Conservation (phyloP, 2,113 vertebrate genomes). For the Orientallactaga bullata region DNA sequence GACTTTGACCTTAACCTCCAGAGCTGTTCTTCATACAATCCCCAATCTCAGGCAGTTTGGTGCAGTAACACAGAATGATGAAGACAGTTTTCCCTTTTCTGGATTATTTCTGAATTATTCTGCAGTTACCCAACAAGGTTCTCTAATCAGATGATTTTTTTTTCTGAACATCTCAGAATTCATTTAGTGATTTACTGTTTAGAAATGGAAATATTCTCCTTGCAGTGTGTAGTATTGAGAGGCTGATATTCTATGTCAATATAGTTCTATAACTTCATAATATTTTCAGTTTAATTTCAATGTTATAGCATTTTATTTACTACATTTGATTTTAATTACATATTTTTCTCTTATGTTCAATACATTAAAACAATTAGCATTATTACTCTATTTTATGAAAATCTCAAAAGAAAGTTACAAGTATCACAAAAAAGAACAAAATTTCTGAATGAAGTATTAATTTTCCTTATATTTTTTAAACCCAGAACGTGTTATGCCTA, state of each 20-base stretch:
- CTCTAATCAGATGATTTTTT: neutral
- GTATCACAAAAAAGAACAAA: too few relatives aligned
- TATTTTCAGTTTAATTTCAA: conserved; percentile 27
- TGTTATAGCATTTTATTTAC: conserved; percentile 39
- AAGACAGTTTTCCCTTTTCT: neutral
- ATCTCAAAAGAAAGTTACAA: neutral
- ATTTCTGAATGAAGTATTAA: too few relatives aligned
- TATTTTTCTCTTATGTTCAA: neutral
- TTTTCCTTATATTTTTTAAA: too few relatives aligned
- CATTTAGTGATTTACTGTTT: neutral
- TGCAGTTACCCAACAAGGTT: neutral
- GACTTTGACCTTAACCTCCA: neutral
- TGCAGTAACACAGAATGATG: too few relatives aligned
- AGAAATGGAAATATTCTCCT: neutral
- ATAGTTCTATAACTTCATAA: neutral
- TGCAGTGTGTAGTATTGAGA: neutral
- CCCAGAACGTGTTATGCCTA: too few relatives aligned
- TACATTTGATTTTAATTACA: conserved; percentile 45
- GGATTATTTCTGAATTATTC: neutral
- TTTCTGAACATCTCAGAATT: neutral
- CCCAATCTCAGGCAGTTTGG: neutral
- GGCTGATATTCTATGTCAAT: neutral
- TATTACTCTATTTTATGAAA: neutral
- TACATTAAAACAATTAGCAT: neutral
- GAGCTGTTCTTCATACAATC: neutral